Evolutionary conservation across 2,888 invertebrate species (phyloP).

Genomic region (Ichneumoninae sp.): DNA sequence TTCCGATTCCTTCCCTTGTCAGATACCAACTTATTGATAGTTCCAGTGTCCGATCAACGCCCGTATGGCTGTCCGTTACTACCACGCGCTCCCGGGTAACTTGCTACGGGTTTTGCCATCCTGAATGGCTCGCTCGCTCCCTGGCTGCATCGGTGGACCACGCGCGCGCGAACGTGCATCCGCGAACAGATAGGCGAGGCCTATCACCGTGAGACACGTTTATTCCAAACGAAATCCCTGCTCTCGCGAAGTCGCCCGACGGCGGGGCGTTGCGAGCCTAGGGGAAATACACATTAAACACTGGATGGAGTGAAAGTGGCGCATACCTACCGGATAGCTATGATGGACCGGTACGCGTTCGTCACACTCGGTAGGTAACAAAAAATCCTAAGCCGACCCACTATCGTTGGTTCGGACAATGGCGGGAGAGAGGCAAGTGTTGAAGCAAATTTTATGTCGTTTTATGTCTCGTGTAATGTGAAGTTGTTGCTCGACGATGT

Average conservation of each 20-base stretch:
- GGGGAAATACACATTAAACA: background rate
- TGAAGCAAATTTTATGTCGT: background rate
- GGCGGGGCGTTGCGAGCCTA: background rate
- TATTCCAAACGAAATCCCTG: slow-evolving; percentile 14
- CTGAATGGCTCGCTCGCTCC: background rate
- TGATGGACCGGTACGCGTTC: background rate
- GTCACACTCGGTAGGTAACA: background rate
- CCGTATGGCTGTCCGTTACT: slow-evolving; percentile 37
- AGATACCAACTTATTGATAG: slow-evolving; percentile 80
- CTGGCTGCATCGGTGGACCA: background rate
- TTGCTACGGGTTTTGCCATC: background rate
- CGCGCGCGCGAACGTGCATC: slow-evolving; percentile 3
- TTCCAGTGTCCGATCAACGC: slow-evolving; percentile 65
- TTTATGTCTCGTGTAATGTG: background rate
- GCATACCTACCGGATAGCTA: background rate
- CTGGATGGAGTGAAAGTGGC: background rate
- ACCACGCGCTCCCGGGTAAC: slow-evolving; percentile 23
- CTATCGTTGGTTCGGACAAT: background rate
- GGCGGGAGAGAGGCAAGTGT: background rate
- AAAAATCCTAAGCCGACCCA: background rate
- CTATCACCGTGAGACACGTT: slow-evolving; percentile 54
- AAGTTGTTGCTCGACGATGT: background rate
- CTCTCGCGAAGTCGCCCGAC: background rate
- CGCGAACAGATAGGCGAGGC: slow-evolving; percentile 47
- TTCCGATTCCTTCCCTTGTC: slow-evolving; percentile 78